phyloP scores from a whole-genome alignment of 1,140 invertebrate species.

The Agraylea sexmaculata region DNA sequence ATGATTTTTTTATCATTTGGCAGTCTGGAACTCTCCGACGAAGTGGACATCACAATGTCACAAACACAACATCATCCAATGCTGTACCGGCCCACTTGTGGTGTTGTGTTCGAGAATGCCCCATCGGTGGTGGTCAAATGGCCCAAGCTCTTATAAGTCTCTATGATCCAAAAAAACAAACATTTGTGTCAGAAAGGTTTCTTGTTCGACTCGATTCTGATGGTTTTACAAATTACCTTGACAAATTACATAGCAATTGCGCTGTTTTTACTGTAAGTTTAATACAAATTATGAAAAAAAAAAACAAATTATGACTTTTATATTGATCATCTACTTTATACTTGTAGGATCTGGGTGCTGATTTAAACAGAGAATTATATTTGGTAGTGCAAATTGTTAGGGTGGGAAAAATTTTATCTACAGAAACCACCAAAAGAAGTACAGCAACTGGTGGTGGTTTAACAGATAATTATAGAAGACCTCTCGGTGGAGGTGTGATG shows the following conservation, averaged over 20 bases:
- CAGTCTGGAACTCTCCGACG: conserved; percentile 56
- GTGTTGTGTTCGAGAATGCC: conserved; percentile 79
- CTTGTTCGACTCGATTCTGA: conserved; percentile 78
- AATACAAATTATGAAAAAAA: conserved; percentile 5
- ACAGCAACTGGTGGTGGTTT: conserved; percentile 32
- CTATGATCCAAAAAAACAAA: conserved; percentile 62
- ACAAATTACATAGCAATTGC: conserved; percentile 77
- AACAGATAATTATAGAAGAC: conserved; percentile 45
- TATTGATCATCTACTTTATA: conserved; percentile 1
- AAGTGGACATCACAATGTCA: conserved; percentile 25
- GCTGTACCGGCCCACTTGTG: conserved; percentile 71
- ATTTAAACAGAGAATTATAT: conserved; percentile 71
- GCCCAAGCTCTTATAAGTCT: conserved; percentile 80
- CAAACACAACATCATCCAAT: conserved; percentile 47
- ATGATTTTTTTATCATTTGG: conserved; percentile 6
- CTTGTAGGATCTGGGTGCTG: conserved; percentile 56
- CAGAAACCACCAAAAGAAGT: conserved; percentile 62
- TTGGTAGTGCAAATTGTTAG: conserved; percentile 81
- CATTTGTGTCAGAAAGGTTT: conserved; percentile 75
- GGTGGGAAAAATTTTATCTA: conserved; percentile 75
- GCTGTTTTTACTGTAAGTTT: conserved; percentile 76
- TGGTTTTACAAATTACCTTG: conserved; percentile 79
- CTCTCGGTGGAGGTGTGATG: conserved; percentile 74
- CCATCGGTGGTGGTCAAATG: conserved; percentile 73
- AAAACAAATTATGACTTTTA: conserved; percentile 7